These are phyloP conservation scores for Scalopus aquaticus DNA, from an alignment of 2,113 vertebrate species.

Conservation along the genomic window DNA sequence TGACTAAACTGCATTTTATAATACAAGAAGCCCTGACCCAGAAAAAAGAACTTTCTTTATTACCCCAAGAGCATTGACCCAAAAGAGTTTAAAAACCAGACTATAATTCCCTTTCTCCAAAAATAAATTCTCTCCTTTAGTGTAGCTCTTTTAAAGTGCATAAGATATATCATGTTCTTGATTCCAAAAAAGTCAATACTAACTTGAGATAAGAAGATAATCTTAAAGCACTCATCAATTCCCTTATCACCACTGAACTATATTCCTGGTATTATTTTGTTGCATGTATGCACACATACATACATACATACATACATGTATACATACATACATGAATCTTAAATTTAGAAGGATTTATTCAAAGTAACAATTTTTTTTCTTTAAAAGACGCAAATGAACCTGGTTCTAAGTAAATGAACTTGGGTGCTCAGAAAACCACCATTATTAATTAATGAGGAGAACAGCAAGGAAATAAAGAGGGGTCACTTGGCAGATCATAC, in stretches of 20 bases:
- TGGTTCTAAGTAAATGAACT: not conserved
- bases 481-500: not conserved
- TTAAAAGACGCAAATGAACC: not conserved
- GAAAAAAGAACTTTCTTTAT: not conserved
- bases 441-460: not conserved
- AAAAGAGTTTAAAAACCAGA: not conserved
- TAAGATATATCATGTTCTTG: not conserved
- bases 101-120: not conserved
- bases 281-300: too few species aligned
- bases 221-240: not conserved
- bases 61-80: not conserved
- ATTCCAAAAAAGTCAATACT: not conserved
- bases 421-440: not conserved
- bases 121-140: not conserved
- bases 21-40: not conserved
- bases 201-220: not conserved
- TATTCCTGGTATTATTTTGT: not conserved
- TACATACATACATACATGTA: too few species aligned
- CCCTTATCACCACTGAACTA: not conserved
- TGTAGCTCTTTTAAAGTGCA: not conserved
- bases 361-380: not conserved
- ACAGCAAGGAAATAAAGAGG: not conserved
- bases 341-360: not conserved
- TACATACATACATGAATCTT: not conserved
- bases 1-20: not conserved